Base-by-base conservation (phyloP, 1,140 invertebrate genomes). In the Asbolus verrucosus region DNA sequence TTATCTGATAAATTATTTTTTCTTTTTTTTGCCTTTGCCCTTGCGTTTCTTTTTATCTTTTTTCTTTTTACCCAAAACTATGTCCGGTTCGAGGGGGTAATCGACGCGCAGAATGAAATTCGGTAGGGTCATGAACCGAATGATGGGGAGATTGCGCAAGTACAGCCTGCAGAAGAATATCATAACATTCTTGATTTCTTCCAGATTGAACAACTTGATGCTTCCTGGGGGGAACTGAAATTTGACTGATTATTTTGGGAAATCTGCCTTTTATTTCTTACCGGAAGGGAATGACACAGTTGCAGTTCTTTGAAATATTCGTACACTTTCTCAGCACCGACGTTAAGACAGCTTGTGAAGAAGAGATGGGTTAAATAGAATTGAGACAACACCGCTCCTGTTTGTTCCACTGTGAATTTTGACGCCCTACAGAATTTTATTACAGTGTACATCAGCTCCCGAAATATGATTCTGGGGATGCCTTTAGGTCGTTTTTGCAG, bases 91-190 rank as follows among this genome's bases (percentile, higher is more conserved):
- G 6, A 76, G 15, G 43, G 72, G 65, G 46, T 75, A 76, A 19
- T 75, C 67, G 14, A 78, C 69, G 18, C 73, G 54, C n/a, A 81
- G 73, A 16, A 72, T 73, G 69, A 76, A 81, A 69, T 80, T 80
- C 14, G 79, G 80, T 6, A 79, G 54, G 36, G 72, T 72, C 21
- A 79, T 36, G 39, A 77, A 69, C 65, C 76, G 59, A n/a, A 81
- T 76, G 13, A 81, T 63, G 0, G 79, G 79, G 36, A 81, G 68
- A 73, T 80, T 78, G 65, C 78, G 67, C 11, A 80, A 54, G 68
- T 80, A 81, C 6, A 77, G 43, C 67, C 61, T 74, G 39, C 74
- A 76, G 70, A 81, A 81, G 65, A 74, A 80, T 43, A 71, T 63
- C 46, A 80, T 65, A 15, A 78, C 68, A 21, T 71, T 31, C 36